Conservation (phyloP, 2,888 invertebrate species). For the Heliothis peltigera region DNA sequence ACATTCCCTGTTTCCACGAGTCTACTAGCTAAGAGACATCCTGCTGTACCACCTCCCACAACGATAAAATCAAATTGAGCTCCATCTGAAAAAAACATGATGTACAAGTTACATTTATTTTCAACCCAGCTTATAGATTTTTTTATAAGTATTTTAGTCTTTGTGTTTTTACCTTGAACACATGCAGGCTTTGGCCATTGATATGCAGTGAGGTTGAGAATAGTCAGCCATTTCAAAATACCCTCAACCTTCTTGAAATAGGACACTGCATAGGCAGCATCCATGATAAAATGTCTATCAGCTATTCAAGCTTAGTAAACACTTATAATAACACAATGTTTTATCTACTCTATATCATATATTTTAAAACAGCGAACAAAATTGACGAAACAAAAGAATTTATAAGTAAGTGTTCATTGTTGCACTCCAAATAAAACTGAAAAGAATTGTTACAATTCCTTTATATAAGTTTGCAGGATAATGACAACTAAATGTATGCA, state of each 20-base stretch:
- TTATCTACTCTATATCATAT: no score
- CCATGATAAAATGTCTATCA: slow-evolving; percentile 6
- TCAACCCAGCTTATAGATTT: no score
- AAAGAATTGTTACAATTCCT: neutral
- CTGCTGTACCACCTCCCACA: slow-evolving; percentile 66
- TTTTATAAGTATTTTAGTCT: no score
- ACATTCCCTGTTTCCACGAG: slow-evolving; percentile 53
- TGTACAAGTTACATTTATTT: neutral
- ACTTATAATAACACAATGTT: no score
- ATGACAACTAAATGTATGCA: neutral
- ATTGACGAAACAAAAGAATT: neutral
- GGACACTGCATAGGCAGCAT: neutral
- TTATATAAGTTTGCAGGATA: neutral
- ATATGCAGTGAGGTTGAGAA: slow-evolving; percentile 27
- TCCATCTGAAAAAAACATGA: slow-evolving; percentile 50
- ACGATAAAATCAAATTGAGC: slow-evolving; percentile 62
- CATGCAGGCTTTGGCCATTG: slow-evolving; percentile 12
- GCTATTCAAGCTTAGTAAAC: neutral
- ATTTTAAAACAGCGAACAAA: no score
- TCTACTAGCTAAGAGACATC: slow-evolving; percentile 64
- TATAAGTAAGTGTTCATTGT: neutral
- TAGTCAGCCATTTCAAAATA: slow-evolving; percentile 16
- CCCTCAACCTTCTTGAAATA: slow-evolving; percentile 12
- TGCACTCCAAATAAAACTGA: neutral
- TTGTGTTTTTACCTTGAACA: slow-evolving; percentile 16